A percentile compares a stretch with the other conserved stretches of the same genome.
Evolutionary conservation across 2,113 vertebrate species (phyloP).

Genomic region (Nicator chloris): DNA sequence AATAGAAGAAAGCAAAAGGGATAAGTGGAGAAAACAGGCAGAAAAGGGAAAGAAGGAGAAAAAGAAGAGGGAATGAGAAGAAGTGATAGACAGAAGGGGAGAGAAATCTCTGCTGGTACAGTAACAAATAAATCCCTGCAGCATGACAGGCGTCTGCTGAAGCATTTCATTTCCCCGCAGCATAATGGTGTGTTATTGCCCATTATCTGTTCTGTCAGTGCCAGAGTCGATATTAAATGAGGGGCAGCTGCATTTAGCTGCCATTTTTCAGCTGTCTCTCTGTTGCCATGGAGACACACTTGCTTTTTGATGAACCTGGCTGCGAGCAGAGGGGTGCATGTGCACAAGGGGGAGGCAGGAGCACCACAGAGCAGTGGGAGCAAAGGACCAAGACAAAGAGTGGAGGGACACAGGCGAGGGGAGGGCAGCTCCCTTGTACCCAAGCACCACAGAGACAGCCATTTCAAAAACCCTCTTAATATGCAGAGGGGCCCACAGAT

Average conservation of each 20-base stretch:
- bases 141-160: constrained; percentile 86
- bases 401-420: background rate
- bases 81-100: constrained; percentile 12
- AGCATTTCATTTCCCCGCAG: constrained; percentile 93
- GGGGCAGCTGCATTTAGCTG: constrained; percentile 87
- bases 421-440: background rate
- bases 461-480: background rate
- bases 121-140: constrained; percentile 81
- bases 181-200: constrained; percentile 96
- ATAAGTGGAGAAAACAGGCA: background rate
- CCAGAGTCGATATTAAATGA: constrained; percentile 95
- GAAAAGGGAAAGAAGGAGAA: background rate
- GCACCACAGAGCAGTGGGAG: background rate
- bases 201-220: constrained; percentile 96
- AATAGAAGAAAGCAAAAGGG: background rate
- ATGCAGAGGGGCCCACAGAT: background rate
- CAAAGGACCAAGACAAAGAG: background rate
- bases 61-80: background rate
- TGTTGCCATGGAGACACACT: constrained; percentile 83
- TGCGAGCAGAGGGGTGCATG: background rate
- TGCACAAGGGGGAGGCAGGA: background rate
- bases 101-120: constrained; percentile 58
- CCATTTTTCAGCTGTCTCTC: constrained; percentile 90
- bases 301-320: constrained; percentile 54
- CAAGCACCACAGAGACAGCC: background rate